Evolutionary conservation across 2,113 vertebrate species (phyloP).

Genomic region (Pholis gunnellus): DNA sequence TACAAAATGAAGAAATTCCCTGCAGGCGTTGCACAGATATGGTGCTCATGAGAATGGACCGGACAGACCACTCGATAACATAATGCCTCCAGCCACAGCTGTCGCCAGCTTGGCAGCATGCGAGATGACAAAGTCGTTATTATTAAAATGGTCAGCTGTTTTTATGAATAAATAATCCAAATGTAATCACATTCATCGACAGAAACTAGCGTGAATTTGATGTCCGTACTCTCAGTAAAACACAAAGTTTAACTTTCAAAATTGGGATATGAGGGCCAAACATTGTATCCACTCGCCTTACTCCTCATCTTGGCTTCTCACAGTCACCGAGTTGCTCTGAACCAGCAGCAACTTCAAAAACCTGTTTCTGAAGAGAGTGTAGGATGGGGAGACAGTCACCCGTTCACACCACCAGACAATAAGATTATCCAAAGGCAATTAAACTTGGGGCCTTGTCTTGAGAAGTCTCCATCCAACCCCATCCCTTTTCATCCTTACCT

Average conservation of each 20-base stretch:
- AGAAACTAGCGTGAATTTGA: neutral
- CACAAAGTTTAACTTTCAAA: neutral
- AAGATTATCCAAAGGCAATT: conserved; percentile 84
- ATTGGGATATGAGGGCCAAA: neutral
- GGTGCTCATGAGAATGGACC: too few species aligned
- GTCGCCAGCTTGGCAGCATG: neutral
- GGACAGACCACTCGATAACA: too few species aligned
- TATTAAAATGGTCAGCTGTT: neutral
- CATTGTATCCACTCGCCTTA: neutral
- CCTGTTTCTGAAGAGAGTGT: conserved; percentile 28
- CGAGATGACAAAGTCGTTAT: neutral
- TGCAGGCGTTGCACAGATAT: too few species aligned
- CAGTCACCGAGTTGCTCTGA: conserved; percentile 1
- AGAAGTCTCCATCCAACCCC: conserved; percentile 66
- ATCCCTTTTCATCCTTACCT: conserved; percentile 65
- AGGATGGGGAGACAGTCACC: conserved; percentile 31
- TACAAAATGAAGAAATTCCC: neutral
- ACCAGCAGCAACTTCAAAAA: conserved; percentile 39
- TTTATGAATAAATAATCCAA: neutral
- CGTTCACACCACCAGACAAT: conserved; percentile 71
- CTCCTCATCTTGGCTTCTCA: neutral
- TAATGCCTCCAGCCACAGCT: neutral
- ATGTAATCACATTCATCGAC: neutral
- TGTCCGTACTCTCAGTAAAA: neutral
- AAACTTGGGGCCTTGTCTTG: conserved; percentile 76